Conservation (phyloP, 1,140 invertebrate species). For the Tetramorium parvispinum region DNA sequence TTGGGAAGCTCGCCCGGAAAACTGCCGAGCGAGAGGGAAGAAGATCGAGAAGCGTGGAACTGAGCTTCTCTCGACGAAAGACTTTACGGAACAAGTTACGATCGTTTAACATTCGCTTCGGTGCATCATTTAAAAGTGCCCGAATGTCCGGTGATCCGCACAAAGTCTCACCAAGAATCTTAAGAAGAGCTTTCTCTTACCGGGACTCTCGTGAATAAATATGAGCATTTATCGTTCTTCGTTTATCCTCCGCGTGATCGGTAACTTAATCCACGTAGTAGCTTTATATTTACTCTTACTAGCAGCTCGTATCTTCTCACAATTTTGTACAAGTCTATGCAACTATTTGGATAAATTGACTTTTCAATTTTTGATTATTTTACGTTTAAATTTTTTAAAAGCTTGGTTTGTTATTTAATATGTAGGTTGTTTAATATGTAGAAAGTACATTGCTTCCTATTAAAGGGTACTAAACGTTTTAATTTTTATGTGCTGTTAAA, state of each 20-base stretch:
- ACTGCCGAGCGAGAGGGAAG: not conserved
- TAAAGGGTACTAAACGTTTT: not conserved
- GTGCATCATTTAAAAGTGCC: slow-evolving; percentile 72
- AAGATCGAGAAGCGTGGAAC: slow-evolving; percentile 37
- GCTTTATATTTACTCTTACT: not conserved
- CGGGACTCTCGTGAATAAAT: slow-evolving; percentile 34
- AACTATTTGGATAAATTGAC: not conserved
- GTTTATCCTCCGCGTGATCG: not conserved
- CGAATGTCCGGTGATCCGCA: slow-evolving; percentile 4
- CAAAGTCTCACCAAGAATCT: not conserved
- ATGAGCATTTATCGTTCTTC: not conserved
- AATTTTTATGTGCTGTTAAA: not conserved
- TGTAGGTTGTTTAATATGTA: not conserved
- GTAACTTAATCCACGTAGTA: not conserved
- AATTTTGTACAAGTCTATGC: not conserved
- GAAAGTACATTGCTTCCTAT: not conserved
- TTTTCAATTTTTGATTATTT: not conserved
- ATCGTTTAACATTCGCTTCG: slow-evolving; percentile 34
- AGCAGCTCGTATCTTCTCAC: not conserved
- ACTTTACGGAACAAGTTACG: slow-evolving; percentile 56
- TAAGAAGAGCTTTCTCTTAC: not conserved
- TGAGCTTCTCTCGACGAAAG: slow-evolving; percentile 56
- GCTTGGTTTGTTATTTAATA: not conserved
- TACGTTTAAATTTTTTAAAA: not conserved
- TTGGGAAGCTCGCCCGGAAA: slow-evolving; percentile 43